These are phyloP conservation scores for Scomber scombrus DNA, from an alignment of 2,113 vertebrate species.

Conservation along the genomic window DNA sequence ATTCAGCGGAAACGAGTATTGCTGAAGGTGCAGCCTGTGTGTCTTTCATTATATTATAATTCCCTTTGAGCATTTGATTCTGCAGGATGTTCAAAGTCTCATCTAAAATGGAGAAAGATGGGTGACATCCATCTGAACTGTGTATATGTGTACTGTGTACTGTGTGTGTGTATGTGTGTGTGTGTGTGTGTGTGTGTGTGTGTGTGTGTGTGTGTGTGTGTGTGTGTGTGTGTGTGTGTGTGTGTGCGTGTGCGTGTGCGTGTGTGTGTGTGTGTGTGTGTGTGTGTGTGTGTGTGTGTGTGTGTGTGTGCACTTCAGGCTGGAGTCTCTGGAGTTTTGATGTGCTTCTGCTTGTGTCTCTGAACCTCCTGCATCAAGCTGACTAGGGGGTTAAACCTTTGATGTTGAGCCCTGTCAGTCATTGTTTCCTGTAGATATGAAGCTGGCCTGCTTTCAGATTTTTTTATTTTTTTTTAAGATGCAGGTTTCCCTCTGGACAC, in stretches of 20 bases:
- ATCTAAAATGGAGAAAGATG: conserved; percentile 67
- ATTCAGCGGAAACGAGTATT: conserved; percentile 4
- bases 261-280: conserved; percentile 13
- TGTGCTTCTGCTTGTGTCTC: conserved; percentile 36
- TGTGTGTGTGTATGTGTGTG: too few relatives aligned
- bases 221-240: too few relatives aligned
- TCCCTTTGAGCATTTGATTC: conserved; percentile 65
- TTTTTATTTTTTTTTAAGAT: neutral
- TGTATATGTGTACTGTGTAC: conserved; percentile 2
- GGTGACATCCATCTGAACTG: conserved; percentile 42
- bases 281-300: conserved; percentile 9
- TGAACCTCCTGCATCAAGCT: conserved; percentile 27
- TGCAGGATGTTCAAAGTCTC: conserved; percentile 48
- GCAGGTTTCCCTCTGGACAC: conserved; percentile 36
- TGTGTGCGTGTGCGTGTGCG: too few relatives aligned
- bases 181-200: too few relatives aligned
- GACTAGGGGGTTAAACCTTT: conserved; percentile 44
- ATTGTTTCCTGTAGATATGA: conserved; percentile 56
- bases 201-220: too few relatives aligned
- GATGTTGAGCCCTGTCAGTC: conserved; percentile 60
- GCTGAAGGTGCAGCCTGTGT: conserved; percentile 21
- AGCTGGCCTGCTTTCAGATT: neutral
- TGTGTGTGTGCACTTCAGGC: conserved; percentile 14
- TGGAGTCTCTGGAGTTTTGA: conserved; percentile 40
- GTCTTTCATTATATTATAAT: conserved; percentile 42